phyloP scores from a whole-genome alignment of 35 echinoderm and acorn worm genomes.

The Hemicentrotus pulcherrimus region DNA sequence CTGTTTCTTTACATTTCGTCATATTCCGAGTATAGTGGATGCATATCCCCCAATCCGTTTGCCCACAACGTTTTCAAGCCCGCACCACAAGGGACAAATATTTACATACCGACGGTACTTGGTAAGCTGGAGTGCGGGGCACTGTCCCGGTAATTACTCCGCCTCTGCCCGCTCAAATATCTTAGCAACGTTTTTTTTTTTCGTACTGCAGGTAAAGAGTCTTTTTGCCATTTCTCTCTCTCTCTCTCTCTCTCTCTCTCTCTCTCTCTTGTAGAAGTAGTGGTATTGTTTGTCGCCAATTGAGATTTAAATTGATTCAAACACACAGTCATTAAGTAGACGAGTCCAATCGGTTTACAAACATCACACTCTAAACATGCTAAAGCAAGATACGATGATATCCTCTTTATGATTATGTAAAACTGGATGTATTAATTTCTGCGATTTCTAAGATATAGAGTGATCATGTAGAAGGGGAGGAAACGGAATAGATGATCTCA shows the following conservation, averaged over 20 bases:
- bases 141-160: constrained; percentile 37
- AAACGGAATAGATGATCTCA: no score
- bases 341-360: background rate
- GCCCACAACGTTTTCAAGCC: constrained; percentile 24
- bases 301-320: background rate
- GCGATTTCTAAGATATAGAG: no score
- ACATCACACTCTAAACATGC: no score
- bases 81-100: constrained; percentile 26
- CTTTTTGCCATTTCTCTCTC: background rate
- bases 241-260: background rate
- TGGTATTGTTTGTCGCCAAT: background rate
- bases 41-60: constrained; percentile 8
- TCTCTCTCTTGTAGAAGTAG: background rate
- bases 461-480: no score
- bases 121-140: constrained; percentile 10
- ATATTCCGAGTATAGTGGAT: constrained; percentile 4
- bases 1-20: background rate
- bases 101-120: constrained; percentile 46
- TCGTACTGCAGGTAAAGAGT: background rate
- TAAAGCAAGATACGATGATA: no score
- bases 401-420: no score
- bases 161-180: background rate
- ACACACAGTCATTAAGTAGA: background rate
- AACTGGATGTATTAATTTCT: no score
- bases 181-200: background rate